phyloP scores from a whole-genome alignment of 2,888 invertebrate species.

The Amiota communis region DNA sequence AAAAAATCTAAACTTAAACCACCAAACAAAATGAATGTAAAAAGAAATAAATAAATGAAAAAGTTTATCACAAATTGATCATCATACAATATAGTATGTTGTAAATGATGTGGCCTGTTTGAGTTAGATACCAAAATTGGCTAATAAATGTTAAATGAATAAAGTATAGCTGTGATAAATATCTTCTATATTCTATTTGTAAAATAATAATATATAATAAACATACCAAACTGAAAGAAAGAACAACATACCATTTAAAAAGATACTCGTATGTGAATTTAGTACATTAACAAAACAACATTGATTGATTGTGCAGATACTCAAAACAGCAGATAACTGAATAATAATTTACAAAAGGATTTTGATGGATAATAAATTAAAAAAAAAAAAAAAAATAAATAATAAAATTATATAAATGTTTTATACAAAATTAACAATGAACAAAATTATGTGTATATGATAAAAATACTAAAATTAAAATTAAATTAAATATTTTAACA shows the following conservation, averaged over 20 bases:
- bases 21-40: conserved; percentile 11
- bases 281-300: no score
- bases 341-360: not conserved
- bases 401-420: not conserved
- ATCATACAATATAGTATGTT: not conserved
- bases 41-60: conserved; percentile 14
- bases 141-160: conserved; percentile 20
- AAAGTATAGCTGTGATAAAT: conserved; percentile 65
- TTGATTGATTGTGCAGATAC: no score
- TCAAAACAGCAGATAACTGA: not conserved
- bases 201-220: conserved; percentile 8
- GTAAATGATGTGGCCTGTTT: conserved; percentile 1
- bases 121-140: conserved; percentile 20
- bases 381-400: not conserved
- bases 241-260: conserved; percentile 46
- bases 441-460: no score
- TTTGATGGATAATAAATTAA: not conserved
- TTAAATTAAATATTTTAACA: no score
- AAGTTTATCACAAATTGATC: no score
- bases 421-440: not conserved
- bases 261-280: no score
- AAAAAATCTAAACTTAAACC: conserved; percentile 9
- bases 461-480: conserved; percentile 7
- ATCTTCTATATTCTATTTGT: conserved; percentile 18
- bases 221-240: conserved; percentile 30